Evolutionary conservation across 2,888 invertebrate species (phyloP).

Genomic region (Nomada fucata): DNA sequence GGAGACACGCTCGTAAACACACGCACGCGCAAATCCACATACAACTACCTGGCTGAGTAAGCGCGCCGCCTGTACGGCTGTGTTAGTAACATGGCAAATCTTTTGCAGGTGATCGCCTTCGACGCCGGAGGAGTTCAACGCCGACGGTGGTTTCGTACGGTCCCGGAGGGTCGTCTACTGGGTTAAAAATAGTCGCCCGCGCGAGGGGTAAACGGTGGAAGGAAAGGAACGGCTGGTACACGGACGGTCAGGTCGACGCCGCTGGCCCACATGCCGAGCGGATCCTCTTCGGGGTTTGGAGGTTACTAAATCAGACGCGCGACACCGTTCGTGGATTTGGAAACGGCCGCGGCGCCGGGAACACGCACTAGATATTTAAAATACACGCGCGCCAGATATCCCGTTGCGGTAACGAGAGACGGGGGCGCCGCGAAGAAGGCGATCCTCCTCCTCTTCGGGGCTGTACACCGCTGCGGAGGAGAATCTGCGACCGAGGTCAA

Average conservation of each 20-base stretch:
- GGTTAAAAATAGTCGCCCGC: not conserved
- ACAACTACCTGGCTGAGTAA: not conserved
- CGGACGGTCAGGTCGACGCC: conserved; percentile 19
- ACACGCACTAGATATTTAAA: conserved; percentile 27
- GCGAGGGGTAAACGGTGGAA: not conserved
- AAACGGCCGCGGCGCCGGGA: conserved; percentile 9
- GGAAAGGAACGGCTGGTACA: not conserved
- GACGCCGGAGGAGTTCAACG: not conserved
- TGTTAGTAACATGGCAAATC: conserved; percentile 11
- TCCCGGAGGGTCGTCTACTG: too few species aligned
- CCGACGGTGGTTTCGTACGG: too few species aligned
- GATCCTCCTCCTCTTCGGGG: not conserved
- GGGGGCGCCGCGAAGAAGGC: conserved; percentile 7
- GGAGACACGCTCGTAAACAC: conserved; percentile 43
- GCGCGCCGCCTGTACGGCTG: not conserved
- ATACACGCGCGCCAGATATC: conserved; percentile 24
- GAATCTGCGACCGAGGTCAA: conserved; percentile 50
- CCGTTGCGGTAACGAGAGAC: conserved; percentile 9
- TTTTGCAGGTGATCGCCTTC: too few species aligned
- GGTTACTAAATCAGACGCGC: conserved; percentile 59
- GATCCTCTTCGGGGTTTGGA: conserved; percentile 46
- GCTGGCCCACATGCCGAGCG: conserved; percentile 43
- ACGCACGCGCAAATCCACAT: conserved; percentile 45
- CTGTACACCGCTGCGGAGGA: not conserved
- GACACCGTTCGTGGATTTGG: conserved; percentile 51